Evolutionary conservation across 2,797 vertebrate species (phyloP).

Genomic region (Telmatherina bonti): DNA sequence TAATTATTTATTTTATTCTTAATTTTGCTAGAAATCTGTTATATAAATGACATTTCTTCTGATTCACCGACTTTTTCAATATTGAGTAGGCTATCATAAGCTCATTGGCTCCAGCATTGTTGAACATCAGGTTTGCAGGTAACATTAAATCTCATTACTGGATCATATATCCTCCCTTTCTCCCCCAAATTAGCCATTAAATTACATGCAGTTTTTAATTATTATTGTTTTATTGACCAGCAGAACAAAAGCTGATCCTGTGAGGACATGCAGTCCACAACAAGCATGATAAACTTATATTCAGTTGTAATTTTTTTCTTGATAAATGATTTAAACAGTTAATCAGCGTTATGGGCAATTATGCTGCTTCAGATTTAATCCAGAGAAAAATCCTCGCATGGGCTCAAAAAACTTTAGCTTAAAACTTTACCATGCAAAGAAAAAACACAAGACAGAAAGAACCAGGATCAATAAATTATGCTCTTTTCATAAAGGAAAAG

Average conservation of each 20-base stretch:
- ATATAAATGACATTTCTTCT: background rate
- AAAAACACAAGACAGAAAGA: background rate
- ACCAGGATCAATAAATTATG: too few relatives aligned
- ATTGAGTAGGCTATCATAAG: too few relatives aligned
- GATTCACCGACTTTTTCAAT: too few relatives aligned
- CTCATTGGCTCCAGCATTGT: background rate
- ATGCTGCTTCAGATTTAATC: background rate
- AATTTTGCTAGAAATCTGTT: background rate
- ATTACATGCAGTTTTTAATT: too few relatives aligned
- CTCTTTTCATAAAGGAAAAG: too few relatives aligned
- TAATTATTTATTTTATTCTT: too few relatives aligned
- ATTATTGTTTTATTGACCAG: background rate
- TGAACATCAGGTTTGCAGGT: background rate
- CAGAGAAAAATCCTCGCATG: background rate
- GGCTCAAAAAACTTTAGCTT: background rate
- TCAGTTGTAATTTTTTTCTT: too few relatives aligned
- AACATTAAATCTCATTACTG: background rate
- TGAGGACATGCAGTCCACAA: too few relatives aligned
- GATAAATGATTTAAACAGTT: background rate
- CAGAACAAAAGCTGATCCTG: background rate
- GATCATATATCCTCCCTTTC: too few relatives aligned
- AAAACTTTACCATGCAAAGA: background rate
- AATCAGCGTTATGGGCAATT: background rate
- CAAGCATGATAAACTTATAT: background rate
- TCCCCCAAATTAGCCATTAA: too few relatives aligned